Base-by-base conservation (phyloP, 2,888 invertebrate species). In the Melanostoma scalare region DNA sequence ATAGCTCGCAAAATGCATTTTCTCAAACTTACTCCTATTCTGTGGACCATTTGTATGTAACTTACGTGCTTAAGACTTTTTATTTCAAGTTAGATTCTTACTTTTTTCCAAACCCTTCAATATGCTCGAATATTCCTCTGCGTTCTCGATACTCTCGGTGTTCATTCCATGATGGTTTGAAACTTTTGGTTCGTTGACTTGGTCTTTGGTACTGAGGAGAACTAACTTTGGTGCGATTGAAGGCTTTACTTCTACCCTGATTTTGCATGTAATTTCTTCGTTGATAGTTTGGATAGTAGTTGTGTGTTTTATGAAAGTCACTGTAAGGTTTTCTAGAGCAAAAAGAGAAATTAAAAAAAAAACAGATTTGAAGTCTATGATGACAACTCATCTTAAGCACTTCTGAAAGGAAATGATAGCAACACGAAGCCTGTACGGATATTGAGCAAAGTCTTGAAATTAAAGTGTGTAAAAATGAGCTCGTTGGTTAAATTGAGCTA, bases 91-190 rank as follows among this genome's bases (percentile, higher is more conserved):
- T 0, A 8, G 9, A 9, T 6, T 8, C 50, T 61, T 84, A 79
- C 84, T 53, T 60, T 33, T 56, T 79, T 40, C 84, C 84, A 61
- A 84, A 75, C 9, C 35, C 30, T 33, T 84, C 84, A 3, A 84
- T 5, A 31, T 84, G 67, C 8, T 79, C 84, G 44, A 79, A 84
- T 3, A 84, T 48, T 5, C 52, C 75, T 50, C 79, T 74, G 0
- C 84, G 69, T 44, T 84, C 84, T 2, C 84, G 79, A 6, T 84
- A 84, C 8, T 84, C 84, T 3, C 84, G 65, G 2, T 84, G 79
- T 20, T 84, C 69, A n/a, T 84, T 46, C 84, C 79, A 84, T 33
- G 33, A 3, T 8, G 71, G 68, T 1, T 20, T 63, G 0, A 55
- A 2, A 55, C 4, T 53, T 38, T 55, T n/a, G 30, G 42, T 9